Base-by-base conservation (phyloP, 2,797 vertebrate genomes). In the Saxicola maurus region DNA sequence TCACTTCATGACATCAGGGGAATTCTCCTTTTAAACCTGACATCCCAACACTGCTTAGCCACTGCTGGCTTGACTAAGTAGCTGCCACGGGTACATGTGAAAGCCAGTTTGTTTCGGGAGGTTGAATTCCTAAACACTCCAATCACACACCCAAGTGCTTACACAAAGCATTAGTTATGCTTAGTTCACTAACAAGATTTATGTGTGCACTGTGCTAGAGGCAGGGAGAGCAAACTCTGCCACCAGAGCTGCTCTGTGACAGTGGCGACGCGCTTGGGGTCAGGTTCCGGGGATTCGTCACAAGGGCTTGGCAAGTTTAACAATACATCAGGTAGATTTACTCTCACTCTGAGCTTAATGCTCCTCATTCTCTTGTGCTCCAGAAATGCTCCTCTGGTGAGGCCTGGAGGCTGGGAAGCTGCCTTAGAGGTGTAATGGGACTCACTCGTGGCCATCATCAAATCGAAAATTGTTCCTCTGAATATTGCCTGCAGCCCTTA, bases 371-470 rank as follows among this genome's bases (percentile, higher is more conserved):
- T 86, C 86, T 89, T 67, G 51, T 46, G 61, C 64, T 91, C 94
- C 79, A 72, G 91, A 94, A 95, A 80, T 59, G 86, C 79, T 72
- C 72, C 69, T 90, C 82, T 1, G 11, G 74, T 4, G 21, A 64
- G 75, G 66, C 72, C 89, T 4, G 4, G 69, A 75, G 89, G 78
- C 83, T 86, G 81, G 81, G 72, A 92, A 87, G 46, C 85, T 75
- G 73, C 51, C 92, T 95, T 48, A 94, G 82, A 78, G 92, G 82
- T 85, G 87, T 91, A 93, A 95, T 91, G 95, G 87, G 94, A 89
- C 77, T 90, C 77, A 37, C 86, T 77, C 1, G 2, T 64, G 60
- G 85, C 90, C 91, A 88, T 91, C 68, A 33, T 84, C 33, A 27
- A 73, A 78, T 78, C 1, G 80, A 73, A 91, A 92, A 96, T 94